Percentiles rank a stretch among this genome's conserved stretches.
Conservation (phyloP, 2,797 vertebrate genomes). For the Poecilia picta region DNA sequence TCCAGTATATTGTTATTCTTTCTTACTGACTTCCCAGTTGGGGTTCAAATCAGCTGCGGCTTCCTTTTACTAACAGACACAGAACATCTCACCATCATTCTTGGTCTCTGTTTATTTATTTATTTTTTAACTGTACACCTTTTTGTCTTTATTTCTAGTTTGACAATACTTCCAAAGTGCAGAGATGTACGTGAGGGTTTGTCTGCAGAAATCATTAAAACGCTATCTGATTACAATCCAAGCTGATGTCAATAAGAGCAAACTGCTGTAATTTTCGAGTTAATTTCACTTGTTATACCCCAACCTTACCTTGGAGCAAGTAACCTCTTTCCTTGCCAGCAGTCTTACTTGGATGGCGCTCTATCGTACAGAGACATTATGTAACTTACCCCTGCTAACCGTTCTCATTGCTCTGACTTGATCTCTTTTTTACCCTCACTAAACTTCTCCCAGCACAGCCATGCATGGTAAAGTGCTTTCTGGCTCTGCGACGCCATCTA, state of each 20-base stretch:
- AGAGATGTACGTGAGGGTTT: constrained; percentile 22
- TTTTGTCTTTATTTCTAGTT: constrained; percentile 30
- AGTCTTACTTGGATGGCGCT: constrained; percentile 52
- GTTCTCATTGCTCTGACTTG: constrained; percentile 65
- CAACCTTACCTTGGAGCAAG: constrained; percentile 13
- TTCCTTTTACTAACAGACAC: constrained; percentile 48
- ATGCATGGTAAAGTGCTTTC: constrained; percentile 50
- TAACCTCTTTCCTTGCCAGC: constrained; percentile 22
- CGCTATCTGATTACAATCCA: constrained; percentile 21
- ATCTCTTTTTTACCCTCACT: constrained; percentile 61
- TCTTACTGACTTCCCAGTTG: constrained; percentile 70
- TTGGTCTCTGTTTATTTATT: not conserved
- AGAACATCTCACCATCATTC: constrained; percentile 42
- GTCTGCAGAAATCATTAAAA: constrained; percentile 40
- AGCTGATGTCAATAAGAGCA: constrained; percentile 8
- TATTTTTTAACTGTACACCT: not conserved
- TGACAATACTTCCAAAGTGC: constrained; percentile 23
- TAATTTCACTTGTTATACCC: constrained; percentile 30
- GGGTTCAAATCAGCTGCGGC: constrained; percentile 64
- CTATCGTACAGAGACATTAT: constrained; percentile 76
- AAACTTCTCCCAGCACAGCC: constrained; percentile 42
- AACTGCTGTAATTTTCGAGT: constrained; percentile 12
- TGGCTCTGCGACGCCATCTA: constrained; percentile 95
- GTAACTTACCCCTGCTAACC: constrained; percentile 78
- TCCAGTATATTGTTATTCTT: constrained; percentile 64